A percentile compares a stretch with the other conserved stretches of the same genome.
These are phyloP conservation scores for Pediacus dermestoides DNA, from an alignment of 2,888 invertebrate species.

Conservation along the genomic window DNA sequence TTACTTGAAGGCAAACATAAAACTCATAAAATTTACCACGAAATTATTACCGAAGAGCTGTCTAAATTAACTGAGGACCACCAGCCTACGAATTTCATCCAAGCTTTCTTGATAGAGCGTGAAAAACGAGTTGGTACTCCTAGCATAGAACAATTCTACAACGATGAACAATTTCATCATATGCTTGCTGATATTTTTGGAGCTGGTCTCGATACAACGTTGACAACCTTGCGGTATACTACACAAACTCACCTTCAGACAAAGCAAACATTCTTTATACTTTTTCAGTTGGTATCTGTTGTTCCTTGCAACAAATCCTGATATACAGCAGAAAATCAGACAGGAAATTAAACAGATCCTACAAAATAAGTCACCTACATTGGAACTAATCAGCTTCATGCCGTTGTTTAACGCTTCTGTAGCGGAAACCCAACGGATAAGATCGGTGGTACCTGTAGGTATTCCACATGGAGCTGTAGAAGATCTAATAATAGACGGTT, in stretches of 20 bases:
- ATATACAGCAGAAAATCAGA: conserved; percentile 60
- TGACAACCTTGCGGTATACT: conserved; percentile 67
- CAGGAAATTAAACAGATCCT: conserved; percentile 52
- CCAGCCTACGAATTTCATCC: conserved; percentile 51
- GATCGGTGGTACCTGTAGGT: conserved; percentile 77
- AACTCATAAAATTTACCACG: conserved; percentile 69
- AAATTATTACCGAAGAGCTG: conserved; percentile 57
- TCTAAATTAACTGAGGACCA: conserved; percentile 15
- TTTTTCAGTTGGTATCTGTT: conserved; percentile 67
- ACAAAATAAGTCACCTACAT: conserved; percentile 45
- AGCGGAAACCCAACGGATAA: conserved; percentile 73
- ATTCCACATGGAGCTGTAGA: conserved; percentile 75
- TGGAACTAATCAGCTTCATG: conserved; percentile 56
- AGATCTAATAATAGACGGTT: conserved; percentile 52
- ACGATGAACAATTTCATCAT: conserved; percentile 66
- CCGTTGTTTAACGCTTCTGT: conserved; percentile 70
- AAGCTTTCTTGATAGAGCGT: conserved; percentile 63
- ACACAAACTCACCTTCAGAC: too few relatives aligned
- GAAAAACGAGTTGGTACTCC: conserved; percentile 50
- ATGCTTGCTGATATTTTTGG: conserved; percentile 80
- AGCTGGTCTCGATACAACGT: conserved; percentile 80
- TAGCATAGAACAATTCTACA: conserved; percentile 54
- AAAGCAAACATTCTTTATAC: too few relatives aligned
- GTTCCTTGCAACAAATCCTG: conserved; percentile 67
- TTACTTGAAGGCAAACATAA: conserved; percentile 67